A percentile compares a stretch with the other conserved stretches of the same genome.
Conservation (phyloP, 2,797 vertebrate species). For the Schizopygopsis malacanthus region DNA sequence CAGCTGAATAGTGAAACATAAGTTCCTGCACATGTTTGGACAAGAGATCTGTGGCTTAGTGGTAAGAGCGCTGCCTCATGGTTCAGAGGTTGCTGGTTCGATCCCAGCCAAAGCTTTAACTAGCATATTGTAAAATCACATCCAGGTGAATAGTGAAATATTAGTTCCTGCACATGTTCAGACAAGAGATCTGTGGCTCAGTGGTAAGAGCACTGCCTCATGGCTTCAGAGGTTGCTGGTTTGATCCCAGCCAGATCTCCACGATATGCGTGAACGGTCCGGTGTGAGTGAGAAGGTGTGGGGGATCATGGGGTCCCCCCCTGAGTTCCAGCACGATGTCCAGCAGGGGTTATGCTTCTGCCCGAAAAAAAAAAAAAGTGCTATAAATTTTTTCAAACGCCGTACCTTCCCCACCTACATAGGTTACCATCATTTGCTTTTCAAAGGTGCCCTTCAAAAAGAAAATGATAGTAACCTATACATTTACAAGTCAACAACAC, state of each 20-base stretch:
- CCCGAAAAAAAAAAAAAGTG: not conserved
- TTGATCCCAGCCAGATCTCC: not conserved
- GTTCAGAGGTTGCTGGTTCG: no score
- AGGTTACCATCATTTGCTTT: not conserved
- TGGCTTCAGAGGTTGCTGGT: slow-evolving; percentile 10
- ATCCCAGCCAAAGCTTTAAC: no score
- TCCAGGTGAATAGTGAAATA: no score
- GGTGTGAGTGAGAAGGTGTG: no score
- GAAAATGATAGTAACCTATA: slow-evolving; percentile 1
- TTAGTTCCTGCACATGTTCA: no score
- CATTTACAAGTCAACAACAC: not conserved
- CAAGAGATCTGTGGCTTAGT: no score
- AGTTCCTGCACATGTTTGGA: no score
- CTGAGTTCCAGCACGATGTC: not conserved
- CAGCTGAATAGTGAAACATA: no score
- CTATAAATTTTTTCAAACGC: accelerated
- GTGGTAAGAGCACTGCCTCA: not conserved
- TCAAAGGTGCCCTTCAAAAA: not conserved
- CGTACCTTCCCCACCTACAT: not conserved
- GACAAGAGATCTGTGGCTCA: no score
- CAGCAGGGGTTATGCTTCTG: not conserved
- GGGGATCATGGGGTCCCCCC: not conserved
- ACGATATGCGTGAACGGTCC: not conserved
- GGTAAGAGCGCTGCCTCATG: no score
- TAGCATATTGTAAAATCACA: no score